Evolutionary conservation across 2,888 invertebrate species (phyloP).

Genomic region (Gonocerus acuteangulatus): DNA sequence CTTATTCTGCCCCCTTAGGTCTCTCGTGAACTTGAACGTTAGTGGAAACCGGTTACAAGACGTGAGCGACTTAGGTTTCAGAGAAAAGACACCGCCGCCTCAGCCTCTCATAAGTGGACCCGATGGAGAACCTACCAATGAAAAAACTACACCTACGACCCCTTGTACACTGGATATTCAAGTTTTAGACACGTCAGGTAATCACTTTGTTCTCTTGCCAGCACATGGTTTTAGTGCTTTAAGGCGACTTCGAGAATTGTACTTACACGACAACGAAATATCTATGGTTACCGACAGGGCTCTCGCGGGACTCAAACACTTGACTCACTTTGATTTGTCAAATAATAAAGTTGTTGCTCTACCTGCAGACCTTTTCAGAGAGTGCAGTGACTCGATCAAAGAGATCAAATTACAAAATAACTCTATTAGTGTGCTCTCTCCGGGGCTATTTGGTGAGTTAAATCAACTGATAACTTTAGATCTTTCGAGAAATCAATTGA

Average conservation of each 20-base stretch:
- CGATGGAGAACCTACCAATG: constrained; percentile 42
- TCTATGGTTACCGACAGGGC: constrained; percentile 80
- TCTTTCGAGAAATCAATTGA: constrained; percentile 76
- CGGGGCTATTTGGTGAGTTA: constrained; percentile 76
- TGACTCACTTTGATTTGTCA: constrained; percentile 80
- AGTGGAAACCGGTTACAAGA: constrained; percentile 83
- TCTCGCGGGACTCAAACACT: constrained; percentile 66
- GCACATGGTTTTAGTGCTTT: constrained; percentile 74
- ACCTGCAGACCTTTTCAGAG: constrained; percentile 75
- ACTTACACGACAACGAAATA: constrained; percentile 81
- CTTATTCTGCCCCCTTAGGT: constrained; percentile 73
- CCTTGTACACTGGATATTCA: constrained; percentile 70
- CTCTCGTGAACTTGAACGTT: constrained; percentile 71
- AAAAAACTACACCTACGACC: constrained; percentile 22
- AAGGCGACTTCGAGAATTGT: constrained; percentile 67
- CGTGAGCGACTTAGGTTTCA: constrained; percentile 75
- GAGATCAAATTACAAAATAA: constrained; percentile 88
- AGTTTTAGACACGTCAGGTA: constrained; percentile 72
- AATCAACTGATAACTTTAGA: constrained; percentile 74
- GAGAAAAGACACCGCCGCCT: constrained; percentile 57
- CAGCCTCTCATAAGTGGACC: constrained; percentile 56
- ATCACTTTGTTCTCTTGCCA: constrained; percentile 76
- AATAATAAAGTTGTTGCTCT: constrained; percentile 83
- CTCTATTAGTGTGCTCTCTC: constrained; percentile 76
- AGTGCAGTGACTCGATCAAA: constrained; percentile 68